Conservation (phyloP, 2,113 vertebrate species). For the Poeciliopsis occidentalis region DNA sequence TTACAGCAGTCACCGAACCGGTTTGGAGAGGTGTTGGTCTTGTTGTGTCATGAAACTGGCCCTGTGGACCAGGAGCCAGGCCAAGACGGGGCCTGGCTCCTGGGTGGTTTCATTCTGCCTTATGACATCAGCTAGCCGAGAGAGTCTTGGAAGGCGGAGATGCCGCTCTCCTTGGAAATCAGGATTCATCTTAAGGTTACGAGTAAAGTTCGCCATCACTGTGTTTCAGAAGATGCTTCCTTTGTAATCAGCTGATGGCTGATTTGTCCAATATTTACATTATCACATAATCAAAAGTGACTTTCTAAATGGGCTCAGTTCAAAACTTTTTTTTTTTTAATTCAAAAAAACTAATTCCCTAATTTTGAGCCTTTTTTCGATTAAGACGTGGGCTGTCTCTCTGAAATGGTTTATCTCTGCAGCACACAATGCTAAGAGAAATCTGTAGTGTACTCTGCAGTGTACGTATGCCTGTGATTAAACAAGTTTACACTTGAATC, state of each 20-base stretch:
- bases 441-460: neutral
- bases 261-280: neutral
- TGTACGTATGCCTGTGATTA: neutral
- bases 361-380: neutral
- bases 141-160: neutral
- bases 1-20: slow-evolving; percentile 50
- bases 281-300: neutral
- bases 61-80: slow-evolving; percentile 11
- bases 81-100: slow-evolving; percentile 1
- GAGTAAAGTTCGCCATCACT: neutral
- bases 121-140: slow-evolving; percentile 12
- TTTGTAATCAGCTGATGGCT: neutral
- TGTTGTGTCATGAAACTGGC: slow-evolving; percentile 46
- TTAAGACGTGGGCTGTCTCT: neutral
- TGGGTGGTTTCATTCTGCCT: slow-evolving; percentile 26
- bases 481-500: neutral
- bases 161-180: neutral
- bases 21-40: slow-evolving; percentile 33
- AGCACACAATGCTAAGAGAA: neutral
- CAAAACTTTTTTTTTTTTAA: neutral
- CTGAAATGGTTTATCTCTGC: neutral
- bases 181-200: neutral
- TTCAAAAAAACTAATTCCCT: too few species aligned
- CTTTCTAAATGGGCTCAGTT: neutral
- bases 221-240: neutral